Percentiles rank a stretch among this genome's conserved stretches.
Evolutionary conservation across 2,888 invertebrate genomes (phyloP).

Genomic region (Petrophora chlorosata): DNA sequence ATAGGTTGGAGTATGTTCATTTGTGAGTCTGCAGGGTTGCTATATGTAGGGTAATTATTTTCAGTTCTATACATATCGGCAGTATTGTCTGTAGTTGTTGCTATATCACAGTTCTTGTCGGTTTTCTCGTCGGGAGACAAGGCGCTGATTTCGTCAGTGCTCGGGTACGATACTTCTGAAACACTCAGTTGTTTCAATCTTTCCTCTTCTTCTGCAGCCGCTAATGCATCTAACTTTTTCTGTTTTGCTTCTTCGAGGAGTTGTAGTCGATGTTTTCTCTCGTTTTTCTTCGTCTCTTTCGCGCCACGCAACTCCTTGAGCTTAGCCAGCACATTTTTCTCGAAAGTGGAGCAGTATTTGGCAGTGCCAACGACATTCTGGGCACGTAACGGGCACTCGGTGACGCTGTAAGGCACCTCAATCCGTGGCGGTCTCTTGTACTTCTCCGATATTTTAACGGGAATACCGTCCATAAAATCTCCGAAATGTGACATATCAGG

Average conservation of each 20-base stretch:
- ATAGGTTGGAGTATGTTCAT: constrained; percentile 74
- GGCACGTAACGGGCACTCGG: constrained; percentile 64
- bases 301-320: constrained; percentile 88
- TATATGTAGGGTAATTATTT: constrained; percentile 47
- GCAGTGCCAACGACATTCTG: constrained; percentile 64
- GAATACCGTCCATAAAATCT: constrained; percentile 91
- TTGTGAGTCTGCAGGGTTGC: constrained; percentile 54
- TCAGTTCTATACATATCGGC: constrained; percentile 44
- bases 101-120: constrained; percentile 65
- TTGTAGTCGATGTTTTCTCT: constrained; percentile 84
- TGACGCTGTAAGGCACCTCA: constrained; percentile 79
- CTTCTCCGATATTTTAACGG: constrained; percentile 94
- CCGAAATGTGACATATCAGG: constrained; percentile 79
- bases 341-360: constrained; percentile 87
- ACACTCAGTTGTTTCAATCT: constrained; percentile 82
- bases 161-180: constrained; percentile 84
- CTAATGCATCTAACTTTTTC: constrained; percentile 79
- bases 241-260: constrained; percentile 83
- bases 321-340: constrained; percentile 88
- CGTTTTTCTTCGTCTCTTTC: constrained; percentile 85
- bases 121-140: constrained; percentile 78
- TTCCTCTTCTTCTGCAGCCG: constrained; percentile 76
- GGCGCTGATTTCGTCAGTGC: constrained; percentile 83
- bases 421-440: constrained; percentile 90
- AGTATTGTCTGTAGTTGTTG: constrained; percentile 51